Evolutionary conservation across 2,113 vertebrate species (phyloP).

Genomic region (Lepus americanus): DNA sequence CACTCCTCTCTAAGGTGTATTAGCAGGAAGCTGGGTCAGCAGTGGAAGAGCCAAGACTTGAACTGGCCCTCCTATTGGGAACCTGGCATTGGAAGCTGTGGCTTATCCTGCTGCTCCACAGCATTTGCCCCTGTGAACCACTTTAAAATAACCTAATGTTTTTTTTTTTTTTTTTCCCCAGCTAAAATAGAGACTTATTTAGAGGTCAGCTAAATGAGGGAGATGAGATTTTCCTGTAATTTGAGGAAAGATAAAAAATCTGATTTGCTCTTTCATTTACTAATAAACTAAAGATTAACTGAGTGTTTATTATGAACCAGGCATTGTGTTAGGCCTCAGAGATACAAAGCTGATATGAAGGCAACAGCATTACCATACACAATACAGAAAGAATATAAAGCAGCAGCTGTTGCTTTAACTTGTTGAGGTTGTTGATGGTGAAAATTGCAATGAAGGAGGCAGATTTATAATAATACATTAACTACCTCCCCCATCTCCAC

Average conservation of each 20-base stretch:
- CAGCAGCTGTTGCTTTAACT: background rate
- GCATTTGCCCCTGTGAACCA: too few species aligned
- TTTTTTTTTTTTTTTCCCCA: background rate
- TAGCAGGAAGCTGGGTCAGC: too few species aligned
- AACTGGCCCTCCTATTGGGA: too few species aligned
- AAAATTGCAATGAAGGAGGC: background rate
- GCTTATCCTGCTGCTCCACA: too few species aligned
- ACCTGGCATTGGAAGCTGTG: too few species aligned
- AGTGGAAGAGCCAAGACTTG: too few species aligned
- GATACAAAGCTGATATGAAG: background rate
- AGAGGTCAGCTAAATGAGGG: background rate
- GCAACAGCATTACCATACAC: background rate
- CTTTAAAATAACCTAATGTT: background rate
- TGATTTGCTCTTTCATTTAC: slow-evolving; percentile 13
- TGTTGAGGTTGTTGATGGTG: background rate
- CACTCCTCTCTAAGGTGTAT: too few species aligned
- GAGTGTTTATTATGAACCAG: background rate
- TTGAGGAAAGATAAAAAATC: slow-evolving; percentile 22
- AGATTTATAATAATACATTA: background rate
- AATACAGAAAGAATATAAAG: background rate
- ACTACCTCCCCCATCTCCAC: background rate
- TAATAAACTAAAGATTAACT: background rate
- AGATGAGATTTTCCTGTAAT: background rate
- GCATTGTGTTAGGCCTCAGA: background rate
- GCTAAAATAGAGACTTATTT: background rate